Evolutionary conservation across 2,797 vertebrate genomes (phyloP).

Genomic region (Thalassophryne amazonica): DNA sequence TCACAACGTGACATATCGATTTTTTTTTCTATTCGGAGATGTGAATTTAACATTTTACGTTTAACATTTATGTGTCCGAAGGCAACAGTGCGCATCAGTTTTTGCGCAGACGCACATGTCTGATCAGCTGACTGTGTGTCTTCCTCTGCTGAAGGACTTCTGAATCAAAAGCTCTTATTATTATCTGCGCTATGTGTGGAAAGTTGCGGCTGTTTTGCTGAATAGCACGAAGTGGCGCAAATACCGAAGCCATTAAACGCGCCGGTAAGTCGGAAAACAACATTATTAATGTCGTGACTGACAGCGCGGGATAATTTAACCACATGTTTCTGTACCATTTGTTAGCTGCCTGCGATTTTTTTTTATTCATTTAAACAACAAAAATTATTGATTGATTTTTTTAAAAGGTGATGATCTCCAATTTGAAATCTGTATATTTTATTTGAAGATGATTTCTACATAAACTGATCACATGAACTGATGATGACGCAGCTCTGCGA

Average conservation of each 20-base stretch:
- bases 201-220: slow-evolving; percentile 15
- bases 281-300: slow-evolving; percentile 61
- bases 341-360: too few relatives aligned
- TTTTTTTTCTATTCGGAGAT: too few relatives aligned
- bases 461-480: slow-evolving; percentile 59
- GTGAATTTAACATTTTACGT: too few relatives aligned
- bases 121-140: slow-evolving; percentile 77
- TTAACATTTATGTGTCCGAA: too few relatives aligned
- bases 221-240: slow-evolving; percentile 18
- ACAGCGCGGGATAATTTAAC: slow-evolving; percentile 30
- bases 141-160: slow-evolving; percentile 55
- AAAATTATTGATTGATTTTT: too few relatives aligned
- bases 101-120: slow-evolving; percentile 46
- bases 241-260: slow-evolving; percentile 8
- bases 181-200: slow-evolving; percentile 39
- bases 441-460: background rate
- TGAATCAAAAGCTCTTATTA: slow-evolving; percentile 36
- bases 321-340: too few relatives aligned
- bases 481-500: slow-evolving; percentile 10
- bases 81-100: slow-evolving; percentile 12
- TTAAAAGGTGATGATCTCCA: background rate
- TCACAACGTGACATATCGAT: too few relatives aligned
- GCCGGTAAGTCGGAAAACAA: slow-evolving; percentile 52
- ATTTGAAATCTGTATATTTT: background rate
- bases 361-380: too few relatives aligned